phyloP scores from a whole-genome alignment of 2,113 vertebrate genomes.

The Sebastes schlegelii region DNA sequence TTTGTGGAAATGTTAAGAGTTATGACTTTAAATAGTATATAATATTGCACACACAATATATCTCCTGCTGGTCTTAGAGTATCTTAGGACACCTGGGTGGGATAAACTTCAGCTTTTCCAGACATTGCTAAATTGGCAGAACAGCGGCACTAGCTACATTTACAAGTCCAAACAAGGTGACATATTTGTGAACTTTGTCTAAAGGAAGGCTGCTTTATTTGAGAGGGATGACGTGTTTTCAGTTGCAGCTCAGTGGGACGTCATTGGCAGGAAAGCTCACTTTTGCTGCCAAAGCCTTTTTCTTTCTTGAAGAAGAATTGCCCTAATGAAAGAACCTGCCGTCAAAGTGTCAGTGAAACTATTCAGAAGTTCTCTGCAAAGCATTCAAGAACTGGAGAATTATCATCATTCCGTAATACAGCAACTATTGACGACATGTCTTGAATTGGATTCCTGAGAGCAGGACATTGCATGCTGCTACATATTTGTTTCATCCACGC shows the following conservation, averaged over 20 bases:
- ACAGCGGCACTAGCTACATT: not conserved
- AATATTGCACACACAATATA: not conserved
- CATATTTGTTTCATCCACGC: not conserved
- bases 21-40: not conserved
- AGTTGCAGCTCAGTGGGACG: slow-evolving; percentile 29
- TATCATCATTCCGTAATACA: slow-evolving; percentile 1
- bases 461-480: not conserved
- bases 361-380: slow-evolving; percentile 6
- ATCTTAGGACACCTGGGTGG: not conserved
- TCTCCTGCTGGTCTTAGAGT: not conserved
- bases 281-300: slow-evolving; percentile 41
- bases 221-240: slow-evolving; percentile 35
- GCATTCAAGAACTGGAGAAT: slow-evolving; percentile 1
- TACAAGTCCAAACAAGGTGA: too few relatives aligned
- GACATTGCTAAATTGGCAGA: not conserved
- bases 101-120: slow-evolving; percentile 3
- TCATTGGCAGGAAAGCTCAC: slow-evolving; percentile 39
- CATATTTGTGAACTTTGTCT: slow-evolving; percentile 17
- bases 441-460: not conserved
- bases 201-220: slow-evolving; percentile 23
- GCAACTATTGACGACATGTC: slow-evolving; percentile 6
- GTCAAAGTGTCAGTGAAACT: slow-evolving; percentile 23
- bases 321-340: slow-evolving; percentile 49
- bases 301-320: slow-evolving; percentile 16
- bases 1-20: not conserved